Evolutionary conservation across 2,797 vertebrate genomes (phyloP).

Genomic region (Diplodus sargus): DNA sequence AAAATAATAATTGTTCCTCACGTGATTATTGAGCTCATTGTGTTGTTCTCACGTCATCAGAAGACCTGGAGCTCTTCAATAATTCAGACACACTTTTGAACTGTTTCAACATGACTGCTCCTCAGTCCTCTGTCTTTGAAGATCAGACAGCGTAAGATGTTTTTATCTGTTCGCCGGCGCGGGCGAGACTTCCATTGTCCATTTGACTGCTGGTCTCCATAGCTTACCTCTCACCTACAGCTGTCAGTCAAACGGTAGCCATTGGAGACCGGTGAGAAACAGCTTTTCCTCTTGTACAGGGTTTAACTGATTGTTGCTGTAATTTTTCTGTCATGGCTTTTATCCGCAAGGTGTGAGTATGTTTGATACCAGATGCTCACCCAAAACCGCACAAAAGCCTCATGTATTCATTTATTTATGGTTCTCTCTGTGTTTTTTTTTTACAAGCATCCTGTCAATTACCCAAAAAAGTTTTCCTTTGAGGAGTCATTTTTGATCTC

Average conservation of each 20-base stretch:
- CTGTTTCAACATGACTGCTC: conserved; percentile 70
- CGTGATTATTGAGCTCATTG: conserved; percentile 41
- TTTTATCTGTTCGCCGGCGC: conserved; percentile 66
- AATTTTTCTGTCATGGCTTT: conserved; percentile 83
- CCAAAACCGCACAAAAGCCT: conserved; percentile 77
- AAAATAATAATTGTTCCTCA: conserved; percentile 17
- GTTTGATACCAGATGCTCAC: conserved; percentile 82
- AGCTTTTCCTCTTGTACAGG: conserved; percentile 58
- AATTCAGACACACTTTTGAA: conserved; percentile 71
- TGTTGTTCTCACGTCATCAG: conserved; percentile 62
- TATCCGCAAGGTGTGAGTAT: conserved; percentile 71
- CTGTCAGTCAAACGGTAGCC: conserved; percentile 73
- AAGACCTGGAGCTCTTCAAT: conserved; percentile 63
- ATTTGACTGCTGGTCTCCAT: conserved; percentile 79
- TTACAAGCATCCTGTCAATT: conserved; percentile 70
- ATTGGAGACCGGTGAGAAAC: conserved; percentile 56
- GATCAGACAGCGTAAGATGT: conserved; percentile 75
- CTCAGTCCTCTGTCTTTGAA: conserved; percentile 76
- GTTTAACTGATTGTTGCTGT: conserved; percentile 78
- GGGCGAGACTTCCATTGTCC: conserved; percentile 71
- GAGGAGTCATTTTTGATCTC: conserved; percentile 70
- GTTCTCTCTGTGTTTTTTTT: conserved; percentile 48
- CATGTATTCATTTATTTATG: conserved; percentile 78
- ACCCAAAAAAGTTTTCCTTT: conserved; percentile 65
- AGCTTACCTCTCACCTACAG: conserved; percentile 71